Percentiles rank a stretch among this genome's conserved stretches.
Evolutionary conservation across 2,797 vertebrate species (phyloP).

Genomic region (Glossophaga mutica): DNA sequence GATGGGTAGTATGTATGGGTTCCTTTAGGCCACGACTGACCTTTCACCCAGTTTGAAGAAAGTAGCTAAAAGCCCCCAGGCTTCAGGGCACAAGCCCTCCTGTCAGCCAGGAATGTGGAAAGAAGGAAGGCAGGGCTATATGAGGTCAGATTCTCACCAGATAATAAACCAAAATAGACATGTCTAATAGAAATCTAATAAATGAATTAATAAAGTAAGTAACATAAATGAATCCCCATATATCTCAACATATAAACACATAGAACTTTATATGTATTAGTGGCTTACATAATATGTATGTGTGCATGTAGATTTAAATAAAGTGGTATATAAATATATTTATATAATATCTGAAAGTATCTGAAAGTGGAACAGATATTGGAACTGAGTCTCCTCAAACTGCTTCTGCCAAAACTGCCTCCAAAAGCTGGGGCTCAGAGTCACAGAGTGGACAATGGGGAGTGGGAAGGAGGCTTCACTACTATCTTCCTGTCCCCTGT

Average conservation of each 20-base stretch:
- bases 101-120: constrained; percentile 15
- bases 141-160: constrained; percentile 38
- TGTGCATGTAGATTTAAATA: constrained; percentile 42
- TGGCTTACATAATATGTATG: constrained; percentile 34
- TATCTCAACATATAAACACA: constrained; percentile 62
- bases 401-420: neutral
- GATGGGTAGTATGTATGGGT: constrained; percentile 22
- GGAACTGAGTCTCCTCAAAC: neutral
- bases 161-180: constrained; percentile 67
- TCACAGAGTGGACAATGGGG: neutral
- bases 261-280: constrained; percentile 47
- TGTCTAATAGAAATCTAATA: constrained; percentile 68
- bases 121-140: neutral
- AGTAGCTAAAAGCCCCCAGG: neutral
- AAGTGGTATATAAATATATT: constrained; percentile 34
- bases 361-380: neutral
- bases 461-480: neutral
- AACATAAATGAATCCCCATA: constrained; percentile 55
- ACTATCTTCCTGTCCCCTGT: neutral
- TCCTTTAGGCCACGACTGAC: neutral
- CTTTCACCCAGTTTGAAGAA: constrained; percentile 33
- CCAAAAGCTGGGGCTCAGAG: neutral
- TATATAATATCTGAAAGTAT: constrained; percentile 45
- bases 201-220: constrained; percentile 70
- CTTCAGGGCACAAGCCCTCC: neutral